These are phyloP conservation scores for Hypomecis atomaria DNA, from an alignment of 2,888 invertebrate species.

Conservation along the genomic window DNA sequence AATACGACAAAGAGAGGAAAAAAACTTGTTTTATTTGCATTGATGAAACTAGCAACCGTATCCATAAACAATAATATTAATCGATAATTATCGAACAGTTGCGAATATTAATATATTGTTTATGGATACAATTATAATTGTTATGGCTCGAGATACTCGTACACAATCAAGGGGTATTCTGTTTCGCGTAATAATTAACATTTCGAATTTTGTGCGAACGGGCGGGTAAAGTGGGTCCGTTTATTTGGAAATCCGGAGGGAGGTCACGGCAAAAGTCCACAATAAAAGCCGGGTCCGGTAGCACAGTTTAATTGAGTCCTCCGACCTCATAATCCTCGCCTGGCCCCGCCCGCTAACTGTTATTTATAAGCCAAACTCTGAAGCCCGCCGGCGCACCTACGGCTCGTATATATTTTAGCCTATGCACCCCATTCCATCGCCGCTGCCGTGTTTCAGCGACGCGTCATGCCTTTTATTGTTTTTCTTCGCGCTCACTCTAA, in stretches of 20 bases:
- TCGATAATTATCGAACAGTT: no score
- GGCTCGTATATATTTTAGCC: conserved; percentile 68
- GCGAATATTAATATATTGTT: no score
- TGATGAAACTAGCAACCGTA: neutral
- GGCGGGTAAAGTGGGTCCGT: conserved; percentile 74
- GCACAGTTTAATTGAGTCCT: conserved; percentile 83
- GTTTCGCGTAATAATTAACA: conserved; percentile 60
- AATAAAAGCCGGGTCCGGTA: conserved; percentile 80
- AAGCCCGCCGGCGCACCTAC: conserved; percentile 61
- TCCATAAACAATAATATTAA: neutral
- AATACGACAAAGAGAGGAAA: neutral
- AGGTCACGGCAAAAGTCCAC: conserved; percentile 80
- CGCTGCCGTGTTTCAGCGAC: conserved; percentile 56
- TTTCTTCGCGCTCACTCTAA: conserved; percentile 69
- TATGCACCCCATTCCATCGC: conserved; percentile 51
- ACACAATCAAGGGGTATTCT: conserved; percentile 33
- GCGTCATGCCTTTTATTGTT: conserved; percentile 69
- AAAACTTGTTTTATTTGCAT: neutral
- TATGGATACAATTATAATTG: no score
- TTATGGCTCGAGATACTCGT: neutral
- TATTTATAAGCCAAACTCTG: conserved; percentile 79
- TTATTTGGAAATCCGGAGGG: conserved; percentile 79
- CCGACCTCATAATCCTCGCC: conserved; percentile 81
- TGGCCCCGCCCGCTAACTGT: conserved; percentile 78
- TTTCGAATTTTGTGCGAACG: conserved; percentile 62